Conservation (phyloP, 2,113 vertebrate species). For the Rynchops niger region DNA sequence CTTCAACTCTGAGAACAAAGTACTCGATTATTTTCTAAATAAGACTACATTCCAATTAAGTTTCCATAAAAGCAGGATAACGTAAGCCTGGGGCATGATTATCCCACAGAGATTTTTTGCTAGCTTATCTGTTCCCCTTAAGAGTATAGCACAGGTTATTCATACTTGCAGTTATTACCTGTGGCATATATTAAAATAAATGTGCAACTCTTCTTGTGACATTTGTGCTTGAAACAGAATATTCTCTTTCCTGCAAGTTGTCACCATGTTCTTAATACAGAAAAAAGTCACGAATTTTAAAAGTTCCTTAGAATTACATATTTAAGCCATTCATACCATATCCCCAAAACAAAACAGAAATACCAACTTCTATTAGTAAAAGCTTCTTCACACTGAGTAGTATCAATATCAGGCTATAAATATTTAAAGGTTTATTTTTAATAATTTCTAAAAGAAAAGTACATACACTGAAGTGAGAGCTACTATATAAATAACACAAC, state of each 20-base stretch:
- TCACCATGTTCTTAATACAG: not conserved
- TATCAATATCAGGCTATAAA: not conserved
- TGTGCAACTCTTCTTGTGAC: not conserved
- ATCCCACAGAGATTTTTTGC: not conserved
- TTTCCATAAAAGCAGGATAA: not conserved
- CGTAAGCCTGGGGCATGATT: not conserved
- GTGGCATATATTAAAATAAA: not conserved
- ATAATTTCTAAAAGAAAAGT: not conserved
- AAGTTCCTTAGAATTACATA: not conserved
- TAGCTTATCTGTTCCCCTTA: not conserved
- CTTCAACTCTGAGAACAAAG: not conserved
- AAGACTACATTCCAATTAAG: not conserved
- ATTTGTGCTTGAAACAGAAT: not conserved
- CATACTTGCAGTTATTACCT: not conserved
- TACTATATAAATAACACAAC: not conserved
- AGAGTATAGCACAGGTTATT: not conserved
- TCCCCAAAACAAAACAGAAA: not conserved
- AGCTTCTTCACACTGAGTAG: not conserved
- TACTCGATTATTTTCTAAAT: not conserved
- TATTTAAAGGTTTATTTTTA: not conserved
- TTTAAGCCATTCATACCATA: not conserved
- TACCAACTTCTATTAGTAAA: not conserved
- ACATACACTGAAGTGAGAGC: not conserved
- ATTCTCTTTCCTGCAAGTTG: not conserved
- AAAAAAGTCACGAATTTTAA: not conserved